Conservation (phyloP, 2,888 invertebrate genomes). For the Amphimallon solstitiale region DNA sequence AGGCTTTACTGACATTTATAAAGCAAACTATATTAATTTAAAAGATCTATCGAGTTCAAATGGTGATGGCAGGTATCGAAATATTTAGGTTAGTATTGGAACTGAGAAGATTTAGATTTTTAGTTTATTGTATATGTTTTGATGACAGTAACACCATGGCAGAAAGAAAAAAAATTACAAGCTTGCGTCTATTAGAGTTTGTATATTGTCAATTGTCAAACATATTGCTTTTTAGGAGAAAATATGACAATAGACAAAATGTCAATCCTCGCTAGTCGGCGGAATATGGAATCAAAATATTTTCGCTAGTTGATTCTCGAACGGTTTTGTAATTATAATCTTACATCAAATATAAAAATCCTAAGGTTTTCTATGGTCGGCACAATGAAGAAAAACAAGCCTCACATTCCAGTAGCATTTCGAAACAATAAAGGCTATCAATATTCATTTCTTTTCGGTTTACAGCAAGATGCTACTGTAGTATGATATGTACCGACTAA, state of each 20-base stretch:
- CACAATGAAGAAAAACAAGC: conserved; percentile 3
- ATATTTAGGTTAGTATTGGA: conserved; percentile 1
- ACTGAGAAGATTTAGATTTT: conserved; percentile 8
- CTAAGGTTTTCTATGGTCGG: background rate
- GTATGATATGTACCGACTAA: background rate
- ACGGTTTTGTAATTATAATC: background rate
- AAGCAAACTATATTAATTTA: conserved; percentile 4
- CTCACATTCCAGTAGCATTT: conserved; percentile 2
- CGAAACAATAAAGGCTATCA: background rate
- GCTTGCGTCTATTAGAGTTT: too few relatives aligned
- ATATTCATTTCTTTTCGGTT: conserved; percentile 4
- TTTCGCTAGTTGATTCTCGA: too few relatives aligned
- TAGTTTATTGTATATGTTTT: conserved; percentile 5
- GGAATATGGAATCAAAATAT: too few relatives aligned
- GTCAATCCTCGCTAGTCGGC: too few relatives aligned
- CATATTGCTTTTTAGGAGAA: too few relatives aligned
- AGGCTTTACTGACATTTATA: conserved; percentile 11
- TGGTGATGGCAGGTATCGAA: conserved; percentile 15
- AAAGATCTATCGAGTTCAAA: background rate
- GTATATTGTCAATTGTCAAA: too few relatives aligned
- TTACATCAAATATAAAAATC: background rate
- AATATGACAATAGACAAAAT: too few relatives aligned
- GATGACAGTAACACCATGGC: background rate
- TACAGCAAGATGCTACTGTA: background rate
- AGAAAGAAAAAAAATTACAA: conserved; percentile 1